phyloP scores from a whole-genome alignment of 2,888 invertebrate genomes.

The Catocala sponsa region DNA sequence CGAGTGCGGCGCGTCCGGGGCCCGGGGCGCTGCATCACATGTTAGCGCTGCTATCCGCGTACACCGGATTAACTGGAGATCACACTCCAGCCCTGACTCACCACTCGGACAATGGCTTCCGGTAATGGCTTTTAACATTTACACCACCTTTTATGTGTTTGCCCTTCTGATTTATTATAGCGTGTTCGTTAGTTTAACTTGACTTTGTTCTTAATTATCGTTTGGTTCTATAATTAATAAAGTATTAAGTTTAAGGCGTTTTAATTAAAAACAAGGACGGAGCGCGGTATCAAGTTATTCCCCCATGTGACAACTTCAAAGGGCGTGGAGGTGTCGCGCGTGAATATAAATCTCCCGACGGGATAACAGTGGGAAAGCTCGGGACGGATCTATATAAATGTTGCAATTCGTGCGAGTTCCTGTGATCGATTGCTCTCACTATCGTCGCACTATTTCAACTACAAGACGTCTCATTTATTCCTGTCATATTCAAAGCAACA shows the following conservation, averaged over 20 bases:
- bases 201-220: conserved; percentile 47
- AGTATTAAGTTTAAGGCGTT: conserved; percentile 73
- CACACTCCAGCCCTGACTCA: conserved; percentile 67
- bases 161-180: conserved; percentile 46
- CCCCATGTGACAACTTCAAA: conserved; percentile 81
- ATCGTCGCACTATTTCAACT: conserved; percentile 78
- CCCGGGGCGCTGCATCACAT: conserved; percentile 86
- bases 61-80: conserved; percentile 82
- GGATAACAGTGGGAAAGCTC: conserved; percentile 76
- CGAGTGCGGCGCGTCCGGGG: conserved; percentile 80
- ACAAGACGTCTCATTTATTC: conserved; percentile 79
- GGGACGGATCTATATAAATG: conserved; percentile 79
- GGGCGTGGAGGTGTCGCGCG: conserved; percentile 80
- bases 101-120: conserved; percentile 70
- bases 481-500: conserved; percentile 76
- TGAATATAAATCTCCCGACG: conserved; percentile 80
- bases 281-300: conserved; percentile 76
- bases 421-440: conserved; percentile 78
- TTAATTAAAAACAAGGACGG: conserved; percentile 82
- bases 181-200: conserved; percentile 41
- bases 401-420: conserved; percentile 76
- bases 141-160: conserved; percentile 59
- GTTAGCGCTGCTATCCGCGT: conserved; percentile 85
- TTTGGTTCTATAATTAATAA: conserved; percentile 58
- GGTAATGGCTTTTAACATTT: conserved; percentile 73